A percentile compares a stretch with the other conserved stretches of the same genome.
Conservation (phyloP, 2,113 vertebrate genomes). For the Pogona vitticeps region DNA sequence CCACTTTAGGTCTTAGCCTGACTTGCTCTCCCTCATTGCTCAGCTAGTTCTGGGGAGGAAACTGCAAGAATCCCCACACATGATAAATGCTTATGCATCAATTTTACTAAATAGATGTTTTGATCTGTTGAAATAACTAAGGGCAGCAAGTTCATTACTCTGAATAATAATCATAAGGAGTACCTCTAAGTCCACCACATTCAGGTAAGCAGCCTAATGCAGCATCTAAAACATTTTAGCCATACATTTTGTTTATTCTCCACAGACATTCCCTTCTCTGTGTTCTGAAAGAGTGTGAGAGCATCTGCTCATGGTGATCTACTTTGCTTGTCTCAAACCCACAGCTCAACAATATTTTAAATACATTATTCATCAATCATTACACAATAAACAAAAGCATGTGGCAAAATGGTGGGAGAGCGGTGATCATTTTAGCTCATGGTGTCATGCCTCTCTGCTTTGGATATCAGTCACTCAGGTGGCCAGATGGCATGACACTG, state of each 20-base stretch:
- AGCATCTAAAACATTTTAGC: not conserved
- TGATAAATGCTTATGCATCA: not conserved
- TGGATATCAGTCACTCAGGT: slow-evolving; percentile 9
- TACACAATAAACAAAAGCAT: slow-evolving; percentile 21
- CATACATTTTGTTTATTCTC: not conserved
- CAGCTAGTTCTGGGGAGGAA: not conserved
- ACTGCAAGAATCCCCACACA: not conserved
- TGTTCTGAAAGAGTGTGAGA: not conserved
- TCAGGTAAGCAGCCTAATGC: not conserved
- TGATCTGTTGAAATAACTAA: not conserved
- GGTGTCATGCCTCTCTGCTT: slow-evolving; percentile 5
- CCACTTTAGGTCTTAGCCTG: not conserved
- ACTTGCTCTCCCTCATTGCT: not conserved
- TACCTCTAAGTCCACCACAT: not conserved
- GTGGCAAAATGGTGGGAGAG: slow-evolving; percentile 1
- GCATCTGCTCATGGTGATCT: not conserved
- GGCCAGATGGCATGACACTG: slow-evolving; percentile 17
- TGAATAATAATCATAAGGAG: not conserved
- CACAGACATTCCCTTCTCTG: not conserved
- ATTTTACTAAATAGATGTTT: not conserved
- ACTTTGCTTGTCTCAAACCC: not conserved
- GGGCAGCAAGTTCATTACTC: not conserved
- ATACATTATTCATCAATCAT: slow-evolving; percentile 16
- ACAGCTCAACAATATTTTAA: slow-evolving; percentile 11
- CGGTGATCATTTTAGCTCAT: not conserved